phyloP scores from a whole-genome alignment of 2,797 vertebrate genomes.

The Triplophysa yarkandensis region DNA sequence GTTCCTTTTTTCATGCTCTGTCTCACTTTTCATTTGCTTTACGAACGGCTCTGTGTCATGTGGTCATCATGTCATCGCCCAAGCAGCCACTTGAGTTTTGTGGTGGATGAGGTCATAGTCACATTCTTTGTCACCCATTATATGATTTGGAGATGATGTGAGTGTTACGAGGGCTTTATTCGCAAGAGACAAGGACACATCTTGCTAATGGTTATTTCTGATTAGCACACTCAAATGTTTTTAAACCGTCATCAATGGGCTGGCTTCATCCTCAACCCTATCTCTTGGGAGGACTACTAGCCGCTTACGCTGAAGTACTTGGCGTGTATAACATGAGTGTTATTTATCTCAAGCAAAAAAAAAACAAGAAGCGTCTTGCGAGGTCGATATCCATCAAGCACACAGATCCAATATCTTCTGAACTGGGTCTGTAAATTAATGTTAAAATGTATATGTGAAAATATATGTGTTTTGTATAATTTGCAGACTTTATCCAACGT shows the following conservation, averaged over 20 bases:
- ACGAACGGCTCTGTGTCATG: slow-evolving; percentile 39
- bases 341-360: slow-evolving; percentile 22
- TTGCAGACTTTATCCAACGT: too few relatives aligned
- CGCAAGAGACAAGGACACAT: slow-evolving; percentile 12
- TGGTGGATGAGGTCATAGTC: slow-evolving; percentile 37
- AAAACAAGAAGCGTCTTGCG: slow-evolving; percentile 31
- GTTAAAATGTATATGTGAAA: too few relatives aligned
- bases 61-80: slow-evolving; percentile 54
- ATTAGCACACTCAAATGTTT: slow-evolving; percentile 35
- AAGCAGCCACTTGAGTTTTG: slow-evolving; percentile 44
- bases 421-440: too few relatives aligned
- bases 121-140: slow-evolving; percentile 31
- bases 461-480: too few relatives aligned
- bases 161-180: slow-evolving; percentile 11
- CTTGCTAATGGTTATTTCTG: slow-evolving; percentile 21
- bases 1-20: slow-evolving; percentile 32
- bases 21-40: slow-evolving; percentile 26
- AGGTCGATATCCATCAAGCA: neutral
- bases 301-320: slow-evolving; percentile 34
- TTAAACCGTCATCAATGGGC: slow-evolving; percentile 21
- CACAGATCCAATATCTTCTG: neutral
- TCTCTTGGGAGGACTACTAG: slow-evolving; percentile 25
- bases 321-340: slow-evolving; percentile 16
- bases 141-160: slow-evolving; percentile 18
- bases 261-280: neutral